Conservation (phyloP, 1,140 invertebrate genomes). For the Rhagoletis pomonella region DNA sequence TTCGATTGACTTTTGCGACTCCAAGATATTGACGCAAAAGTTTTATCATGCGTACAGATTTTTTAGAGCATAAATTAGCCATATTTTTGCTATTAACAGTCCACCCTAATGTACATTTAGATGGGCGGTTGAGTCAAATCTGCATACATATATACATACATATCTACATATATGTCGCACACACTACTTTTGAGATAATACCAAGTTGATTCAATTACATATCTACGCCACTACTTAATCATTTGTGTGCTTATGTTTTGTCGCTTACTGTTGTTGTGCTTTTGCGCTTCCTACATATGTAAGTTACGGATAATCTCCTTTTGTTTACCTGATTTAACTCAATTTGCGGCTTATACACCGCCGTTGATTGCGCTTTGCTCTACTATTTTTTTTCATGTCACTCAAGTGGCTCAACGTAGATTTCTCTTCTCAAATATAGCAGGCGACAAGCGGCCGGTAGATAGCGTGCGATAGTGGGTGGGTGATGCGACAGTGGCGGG, state of each 20-base stretch:
- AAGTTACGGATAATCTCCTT: slow-evolving; percentile 50
- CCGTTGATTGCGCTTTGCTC: background rate
- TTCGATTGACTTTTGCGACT: no score
- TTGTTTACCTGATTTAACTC: slow-evolving; percentile 50
- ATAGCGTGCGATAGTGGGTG: slow-evolving; percentile 35
- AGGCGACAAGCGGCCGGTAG: slow-evolving; percentile 61
- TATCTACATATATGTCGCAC: background rate
- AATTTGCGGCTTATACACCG: slow-evolving; percentile 28
- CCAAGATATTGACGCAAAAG: no score
- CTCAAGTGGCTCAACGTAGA: slow-evolving; percentile 72
- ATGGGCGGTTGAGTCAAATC: no score
- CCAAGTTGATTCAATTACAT: slow-evolving; percentile 1
- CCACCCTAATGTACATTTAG: no score
- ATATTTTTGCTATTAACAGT: no score
- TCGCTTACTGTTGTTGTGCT: no score
- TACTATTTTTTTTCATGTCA: slow-evolving; percentile 56
- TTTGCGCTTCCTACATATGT: background rate
- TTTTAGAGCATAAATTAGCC: no score
- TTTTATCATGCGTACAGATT: no score
- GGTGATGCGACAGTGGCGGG: background rate
- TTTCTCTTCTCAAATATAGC: slow-evolving; percentile 73
- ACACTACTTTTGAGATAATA: slow-evolving; percentile 20
- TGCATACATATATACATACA: background rate
- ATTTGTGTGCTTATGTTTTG: no score
- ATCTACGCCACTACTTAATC: background rate